Base-by-base conservation (phyloP, 2,113 vertebrate genomes). In the Neomonachus schauinslandi region DNA sequence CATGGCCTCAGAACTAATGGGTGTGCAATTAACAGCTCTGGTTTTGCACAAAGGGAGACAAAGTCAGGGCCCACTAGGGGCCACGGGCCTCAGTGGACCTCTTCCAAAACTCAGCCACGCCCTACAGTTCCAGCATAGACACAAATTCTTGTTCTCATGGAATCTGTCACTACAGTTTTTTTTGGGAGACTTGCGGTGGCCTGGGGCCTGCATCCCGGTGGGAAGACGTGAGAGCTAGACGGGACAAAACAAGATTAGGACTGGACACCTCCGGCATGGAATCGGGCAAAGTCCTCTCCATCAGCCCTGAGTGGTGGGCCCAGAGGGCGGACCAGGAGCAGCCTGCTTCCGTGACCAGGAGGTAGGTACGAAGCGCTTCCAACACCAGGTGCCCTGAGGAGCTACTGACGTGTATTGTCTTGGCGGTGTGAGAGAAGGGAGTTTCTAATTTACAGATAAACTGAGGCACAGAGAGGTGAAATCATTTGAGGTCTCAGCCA, bases 251-350 rank as follows among this genome's bases (percentile, higher is more conserved):
- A 5, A 11, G 77, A 7, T 16, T 5, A 33, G 22, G 69, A 14
- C 53, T 72, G 21, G 3, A 7, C 22, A 1, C 4, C 5, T 87
- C n/a, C 14, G 12, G 46, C 28, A n/a, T 28, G 15, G 72, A 21
- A 11, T 2, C 4, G 1, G 31, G 42, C 39, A 63, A 3, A n/a
- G 18, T 26, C 53, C 10, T 14, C n/a, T 19, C 28, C 42, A 13
- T 4, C 36, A 0, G 42, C 51, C 61, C 36, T 0, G 0, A 39
- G 51, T 5, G 22, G 83, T 9, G 13, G 3, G 14, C 7, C 85
- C 42, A 28, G 1, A 21, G 12, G 16, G 33, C 42, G 2, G 28
- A 18, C 39, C 11, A 19, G 39, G 39, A 61, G 22, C 63, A 33
- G 2, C 21, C 4, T 12, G 53, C 55, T 51, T 51, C 28, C 1